phyloP scores from a whole-genome alignment of 2,888 invertebrate species.

The Drosophila vallismaia region DNA sequence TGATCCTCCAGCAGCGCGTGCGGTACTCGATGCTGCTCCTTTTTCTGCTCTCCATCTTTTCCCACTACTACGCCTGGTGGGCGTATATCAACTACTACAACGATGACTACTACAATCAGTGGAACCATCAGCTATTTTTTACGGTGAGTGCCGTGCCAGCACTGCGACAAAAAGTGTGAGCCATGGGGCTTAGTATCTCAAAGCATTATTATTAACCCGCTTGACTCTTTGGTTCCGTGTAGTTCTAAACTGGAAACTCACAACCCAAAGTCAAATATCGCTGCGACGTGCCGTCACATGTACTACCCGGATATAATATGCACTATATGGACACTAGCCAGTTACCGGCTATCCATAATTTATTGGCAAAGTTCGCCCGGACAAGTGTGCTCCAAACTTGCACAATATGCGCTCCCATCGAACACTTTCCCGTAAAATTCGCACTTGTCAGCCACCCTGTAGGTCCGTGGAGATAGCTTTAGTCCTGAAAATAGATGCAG shows the following conservation, averaged over 20 bases:
- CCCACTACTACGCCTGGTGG: slow-evolving; percentile 90
- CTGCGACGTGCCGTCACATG: slow-evolving; percentile 25
- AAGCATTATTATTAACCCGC: not conserved
- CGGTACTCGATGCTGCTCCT: slow-evolving; percentile 87
- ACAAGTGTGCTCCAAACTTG: slow-evolving; percentile 61
- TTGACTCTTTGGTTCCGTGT: not conserved
- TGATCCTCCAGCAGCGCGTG: slow-evolving; percentile 85
- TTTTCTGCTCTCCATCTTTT: slow-evolving; percentile 87
- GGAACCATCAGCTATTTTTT: slow-evolving; percentile 88
- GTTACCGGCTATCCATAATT: slow-evolving; percentile 57
- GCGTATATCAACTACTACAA: slow-evolving; percentile 89
- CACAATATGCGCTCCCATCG: slow-evolving; percentile 55
- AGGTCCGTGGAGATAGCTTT: slow-evolving; percentile 12
- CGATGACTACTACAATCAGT: slow-evolving; percentile 88
- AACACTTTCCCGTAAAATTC: slow-evolving; percentile 24
- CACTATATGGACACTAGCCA: slow-evolving; percentile 18
- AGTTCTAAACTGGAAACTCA: slow-evolving; percentile 1
- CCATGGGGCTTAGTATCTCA: not conserved
- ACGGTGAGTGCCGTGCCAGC: slow-evolving; percentile 81
- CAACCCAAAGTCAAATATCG: slow-evolving; percentile 24
- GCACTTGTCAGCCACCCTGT: slow-evolving; percentile 17
- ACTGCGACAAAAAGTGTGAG: slow-evolving; percentile 7
- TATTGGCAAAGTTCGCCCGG: slow-evolving; percentile 64
- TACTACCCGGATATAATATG: not conserved
- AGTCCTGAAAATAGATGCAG: slow-evolving; percentile 18